phyloP scores from a whole-genome alignment of 30 jellyfish, hydroid and myxozoan species.

The Catostylus mosaicus region DNA sequence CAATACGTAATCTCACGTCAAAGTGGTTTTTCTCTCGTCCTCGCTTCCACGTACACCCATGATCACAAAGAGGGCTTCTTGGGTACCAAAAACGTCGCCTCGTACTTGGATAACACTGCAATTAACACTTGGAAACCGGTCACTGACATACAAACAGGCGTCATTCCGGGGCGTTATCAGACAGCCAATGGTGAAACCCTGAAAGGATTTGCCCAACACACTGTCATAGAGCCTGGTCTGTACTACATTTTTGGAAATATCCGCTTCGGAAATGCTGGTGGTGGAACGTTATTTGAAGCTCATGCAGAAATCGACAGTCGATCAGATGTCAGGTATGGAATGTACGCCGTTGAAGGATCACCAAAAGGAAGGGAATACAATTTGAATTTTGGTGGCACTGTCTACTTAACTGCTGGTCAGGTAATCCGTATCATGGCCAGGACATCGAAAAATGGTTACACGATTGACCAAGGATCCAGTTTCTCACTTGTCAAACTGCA shows the following conservation, averaged over 20 bases:
- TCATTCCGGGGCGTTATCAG: constrained; percentile 50
- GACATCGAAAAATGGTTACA: constrained; percentile 36
- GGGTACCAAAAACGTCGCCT: constrained; percentile 44
- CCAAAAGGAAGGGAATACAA: constrained; percentile 36
- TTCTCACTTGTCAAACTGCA: constrained; percentile 80
- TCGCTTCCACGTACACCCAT: constrained; percentile 36
- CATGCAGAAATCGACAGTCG: constrained; percentile 72
- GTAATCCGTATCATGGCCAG: constrained; percentile 59
- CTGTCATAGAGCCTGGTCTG: constrained; percentile 85
- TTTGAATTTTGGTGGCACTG: constrained; percentile 84
- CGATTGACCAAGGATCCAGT: constrained; percentile 57
- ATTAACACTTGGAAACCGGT: constrained; percentile 27
- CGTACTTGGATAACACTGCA: constrained; percentile 15
- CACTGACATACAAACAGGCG: constrained; percentile 39
- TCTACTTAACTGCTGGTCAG: constrained; percentile 82
- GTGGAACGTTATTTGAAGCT: constrained; percentile 69
- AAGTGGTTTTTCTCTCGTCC: constrained; percentile 77
- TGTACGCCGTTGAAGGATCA: constrained; percentile 69
- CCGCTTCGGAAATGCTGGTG: constrained; percentile 51
- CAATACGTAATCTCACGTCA: constrained; percentile 55
- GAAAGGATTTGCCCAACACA: constrained; percentile 20
- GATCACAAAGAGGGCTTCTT: constrained; percentile 47
- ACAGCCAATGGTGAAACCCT: constrained; percentile 9
- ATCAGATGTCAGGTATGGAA: constrained; percentile 40
- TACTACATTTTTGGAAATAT: constrained; percentile 70